Percentiles rank a stretch among this genome's conserved stretches.
Evolutionary conservation across 2,797 vertebrate species (phyloP).

Genomic region (Lepus oiostolus): DNA sequence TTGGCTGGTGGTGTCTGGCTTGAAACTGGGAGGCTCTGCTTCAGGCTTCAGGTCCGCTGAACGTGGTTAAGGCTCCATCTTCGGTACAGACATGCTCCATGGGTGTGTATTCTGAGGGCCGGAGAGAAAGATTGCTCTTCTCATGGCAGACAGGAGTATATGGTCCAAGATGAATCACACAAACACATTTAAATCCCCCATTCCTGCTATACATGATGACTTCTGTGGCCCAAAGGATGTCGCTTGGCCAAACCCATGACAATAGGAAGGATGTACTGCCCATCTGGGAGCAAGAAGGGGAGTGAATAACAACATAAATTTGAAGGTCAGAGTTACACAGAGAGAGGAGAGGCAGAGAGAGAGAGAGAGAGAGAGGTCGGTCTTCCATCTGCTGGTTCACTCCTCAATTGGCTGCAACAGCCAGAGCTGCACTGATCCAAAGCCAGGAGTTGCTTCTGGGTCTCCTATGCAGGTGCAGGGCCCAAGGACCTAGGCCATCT

Average conservation of each 20-base stretch:
- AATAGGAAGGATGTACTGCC: neutral
- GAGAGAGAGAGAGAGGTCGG: no score
- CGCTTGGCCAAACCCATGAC: neutral
- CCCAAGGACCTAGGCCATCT: no score
- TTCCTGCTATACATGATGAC: neutral
- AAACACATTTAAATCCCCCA: neutral
- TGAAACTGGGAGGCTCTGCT: neutral
- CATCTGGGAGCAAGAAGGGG: neutral
- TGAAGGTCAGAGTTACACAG: no score
- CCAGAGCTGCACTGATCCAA: no score
- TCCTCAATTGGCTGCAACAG: no score
- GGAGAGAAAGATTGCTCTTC: constrained; percentile 22
- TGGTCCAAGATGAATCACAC: neutral
- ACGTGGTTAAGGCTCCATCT: neutral
- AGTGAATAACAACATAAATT: neutral
- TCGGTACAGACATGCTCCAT: neutral
- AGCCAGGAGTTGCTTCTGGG: no score
- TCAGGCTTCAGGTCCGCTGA: neutral
- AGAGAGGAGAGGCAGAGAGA: no score
- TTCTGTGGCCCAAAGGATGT: constrained; percentile 12
- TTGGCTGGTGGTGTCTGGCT: neutral
- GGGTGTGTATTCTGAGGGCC: constrained; percentile 3
- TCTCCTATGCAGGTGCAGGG: no score
- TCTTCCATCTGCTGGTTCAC: no score
- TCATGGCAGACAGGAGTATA: neutral